A percentile compares a stretch with the other conserved stretches of the same genome.
These are phyloP conservation scores for Nilaparvata lugens DNA, from an alignment of 1,140 invertebrate species.

Conservation along the genomic window DNA sequence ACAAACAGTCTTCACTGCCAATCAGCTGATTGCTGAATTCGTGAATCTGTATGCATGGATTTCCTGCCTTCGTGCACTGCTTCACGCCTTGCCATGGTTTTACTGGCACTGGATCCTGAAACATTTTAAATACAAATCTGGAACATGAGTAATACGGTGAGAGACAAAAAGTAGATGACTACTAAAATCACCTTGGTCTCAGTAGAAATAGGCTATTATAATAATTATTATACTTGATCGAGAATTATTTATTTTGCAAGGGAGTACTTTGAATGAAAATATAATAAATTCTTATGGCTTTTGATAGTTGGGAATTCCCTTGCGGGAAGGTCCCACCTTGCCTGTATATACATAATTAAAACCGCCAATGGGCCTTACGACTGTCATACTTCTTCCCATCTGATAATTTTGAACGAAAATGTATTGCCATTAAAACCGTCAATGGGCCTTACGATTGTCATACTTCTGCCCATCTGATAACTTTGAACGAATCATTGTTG, in stretches of 20 bases:
- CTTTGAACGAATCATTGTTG: too few species aligned
- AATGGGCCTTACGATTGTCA: too few species aligned
- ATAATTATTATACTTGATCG: neutral
- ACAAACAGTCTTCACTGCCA: constrained; percentile 47
- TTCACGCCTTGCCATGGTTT: neutral
- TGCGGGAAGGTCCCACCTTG: too few species aligned
- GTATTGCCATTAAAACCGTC: too few species aligned
- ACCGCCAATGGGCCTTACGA: too few species aligned
- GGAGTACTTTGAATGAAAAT: neutral
- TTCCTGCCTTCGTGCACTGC: neutral
- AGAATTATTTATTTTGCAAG: neutral
- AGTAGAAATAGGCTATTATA: neutral
- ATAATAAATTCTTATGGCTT: neutral
- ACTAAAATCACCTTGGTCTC: neutral
- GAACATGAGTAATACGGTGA: neutral
- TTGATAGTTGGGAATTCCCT: too few species aligned
- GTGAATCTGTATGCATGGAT: constrained; percentile 17
- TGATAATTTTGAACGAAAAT: too few species aligned
- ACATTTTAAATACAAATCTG: neutral
- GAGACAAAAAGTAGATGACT: neutral
- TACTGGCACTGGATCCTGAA: neutral
- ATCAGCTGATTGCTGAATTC: neutral
- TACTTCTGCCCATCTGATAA: too few species aligned
- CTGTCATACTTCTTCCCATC: too few species aligned
- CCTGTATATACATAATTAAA: neutral